Conservation (phyloP, 2,113 vertebrate genomes). For the Arenaria interpres region DNA sequence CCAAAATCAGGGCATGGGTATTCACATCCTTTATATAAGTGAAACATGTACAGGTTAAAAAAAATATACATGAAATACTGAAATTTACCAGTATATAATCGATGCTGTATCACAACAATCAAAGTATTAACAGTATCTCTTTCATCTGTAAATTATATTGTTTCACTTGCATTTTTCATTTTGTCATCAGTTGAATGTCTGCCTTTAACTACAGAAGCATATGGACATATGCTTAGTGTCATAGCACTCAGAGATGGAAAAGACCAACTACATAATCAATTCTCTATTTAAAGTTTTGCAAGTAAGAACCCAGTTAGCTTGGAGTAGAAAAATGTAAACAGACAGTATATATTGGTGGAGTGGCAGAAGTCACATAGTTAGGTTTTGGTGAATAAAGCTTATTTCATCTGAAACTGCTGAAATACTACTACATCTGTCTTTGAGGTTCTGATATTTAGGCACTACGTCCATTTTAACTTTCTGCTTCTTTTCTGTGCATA, state of each 20-base stretch:
- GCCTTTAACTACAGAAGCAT: neutral
- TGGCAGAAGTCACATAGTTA: neutral
- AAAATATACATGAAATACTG: neutral
- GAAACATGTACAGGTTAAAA: neutral
- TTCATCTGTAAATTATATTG: neutral
- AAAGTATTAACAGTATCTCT: neutral
- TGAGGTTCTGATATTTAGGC: neutral
- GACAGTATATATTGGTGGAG: neutral
- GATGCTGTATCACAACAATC: neutral
- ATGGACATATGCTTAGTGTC: neutral
- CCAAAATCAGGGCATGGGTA: neutral
- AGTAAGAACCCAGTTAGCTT: neutral
- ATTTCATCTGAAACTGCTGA: neutral
- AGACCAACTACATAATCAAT: neutral
- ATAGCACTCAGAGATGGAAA: neutral
- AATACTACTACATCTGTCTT: neutral
- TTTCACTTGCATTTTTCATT: slow-evolving; percentile 17
- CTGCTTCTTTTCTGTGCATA: neutral
- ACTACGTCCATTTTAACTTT: neutral
- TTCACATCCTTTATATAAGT: neutral
- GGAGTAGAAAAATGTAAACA: neutral
- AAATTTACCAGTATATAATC: neutral
- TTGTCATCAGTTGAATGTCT: neutral
- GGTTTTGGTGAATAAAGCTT: neutral
- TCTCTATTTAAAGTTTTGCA: neutral